Evolutionary conservation across 2,113 vertebrate genomes (phyloP), one percentile per base, ranked within the genome.

Genomic region (Collichthys lucidus): DNA sequence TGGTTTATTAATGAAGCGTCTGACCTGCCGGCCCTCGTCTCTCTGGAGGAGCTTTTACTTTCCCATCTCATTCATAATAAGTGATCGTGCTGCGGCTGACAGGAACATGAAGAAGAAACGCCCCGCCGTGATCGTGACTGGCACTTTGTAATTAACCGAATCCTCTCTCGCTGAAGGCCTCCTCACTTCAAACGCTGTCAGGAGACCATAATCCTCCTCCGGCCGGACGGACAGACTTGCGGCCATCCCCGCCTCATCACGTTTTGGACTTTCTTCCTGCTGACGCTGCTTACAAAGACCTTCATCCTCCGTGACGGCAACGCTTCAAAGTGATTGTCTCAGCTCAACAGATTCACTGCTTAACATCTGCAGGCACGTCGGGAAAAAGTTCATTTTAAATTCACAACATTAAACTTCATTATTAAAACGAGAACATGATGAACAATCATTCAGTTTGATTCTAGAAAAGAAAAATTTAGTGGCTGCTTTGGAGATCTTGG

Each of bases 131-230:
- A 86, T 91, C 69, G 64, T 84, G 86, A 91, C 55, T 80, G 90
- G 73, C 85, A 86, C 70, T 91, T 82, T 89, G 82, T 88, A 85
- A 89, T 89, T 88, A 91, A 86, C 67, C 65, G 79, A 88, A 85
- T 88, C 82, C 74, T 81, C 64, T 76, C 70, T 70, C 60, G 67
- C 61, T 62, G 72, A 80, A 55, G 77, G 67, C 72, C 1, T 35
- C 19, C 63, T 78, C 70, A 86, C 85, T 89, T 88, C 87, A 92
- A 87, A 91, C 78, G 24, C 82, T 52, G 56, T 74, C 82, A 76
- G 73, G 59, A 82, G 66, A 78, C n/a, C 35, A 65, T 88, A 81
- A 90, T 88, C 83, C 29, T 73, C 47, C 46, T 87, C 40, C 71
- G 73, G 82, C 79, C 40, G 44, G 75, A 77, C 68, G 8, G 15